Evolutionary conservation across 2,113 vertebrate species (phyloP).

Genomic region (Baryphthengus martii): DNA sequence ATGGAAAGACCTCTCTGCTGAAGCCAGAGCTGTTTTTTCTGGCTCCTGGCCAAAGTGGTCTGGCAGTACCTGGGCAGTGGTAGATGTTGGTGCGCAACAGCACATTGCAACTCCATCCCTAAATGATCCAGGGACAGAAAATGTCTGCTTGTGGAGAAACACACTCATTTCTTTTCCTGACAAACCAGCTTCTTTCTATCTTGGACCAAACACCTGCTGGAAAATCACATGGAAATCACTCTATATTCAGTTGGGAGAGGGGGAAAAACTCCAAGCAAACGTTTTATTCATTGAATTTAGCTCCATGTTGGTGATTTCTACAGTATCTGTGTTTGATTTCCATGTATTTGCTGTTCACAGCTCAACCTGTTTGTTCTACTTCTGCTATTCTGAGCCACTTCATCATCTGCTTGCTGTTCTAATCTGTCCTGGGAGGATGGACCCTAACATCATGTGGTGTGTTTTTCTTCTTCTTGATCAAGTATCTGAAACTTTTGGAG

Average conservation of each 20-base stretch:
- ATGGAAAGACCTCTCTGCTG: not conserved
- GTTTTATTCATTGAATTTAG: not conserved
- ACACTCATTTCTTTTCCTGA: not conserved
- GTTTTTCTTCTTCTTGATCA: not conserved
- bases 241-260: not conserved
- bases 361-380: not conserved
- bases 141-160: not conserved
- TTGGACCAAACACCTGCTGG: not conserved
- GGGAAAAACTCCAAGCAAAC: not conserved
- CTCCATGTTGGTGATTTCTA: not conserved
- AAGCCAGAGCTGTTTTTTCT: not conserved
- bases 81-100: not conserved
- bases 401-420: not conserved
- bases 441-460: not conserved
- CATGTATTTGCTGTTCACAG: not conserved
- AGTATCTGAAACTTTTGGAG: not conserved
- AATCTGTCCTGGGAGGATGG: not conserved
- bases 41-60: not conserved
- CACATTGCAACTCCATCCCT: not conserved
- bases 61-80: accelerated
- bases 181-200: not conserved
- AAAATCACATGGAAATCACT: not conserved
- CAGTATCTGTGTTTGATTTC: not conserved
- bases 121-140: not conserved
- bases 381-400: not conserved